phyloP scores from a whole-genome alignment of 1,140 invertebrate genomes.

The Brachionus paranguensis region DNA sequence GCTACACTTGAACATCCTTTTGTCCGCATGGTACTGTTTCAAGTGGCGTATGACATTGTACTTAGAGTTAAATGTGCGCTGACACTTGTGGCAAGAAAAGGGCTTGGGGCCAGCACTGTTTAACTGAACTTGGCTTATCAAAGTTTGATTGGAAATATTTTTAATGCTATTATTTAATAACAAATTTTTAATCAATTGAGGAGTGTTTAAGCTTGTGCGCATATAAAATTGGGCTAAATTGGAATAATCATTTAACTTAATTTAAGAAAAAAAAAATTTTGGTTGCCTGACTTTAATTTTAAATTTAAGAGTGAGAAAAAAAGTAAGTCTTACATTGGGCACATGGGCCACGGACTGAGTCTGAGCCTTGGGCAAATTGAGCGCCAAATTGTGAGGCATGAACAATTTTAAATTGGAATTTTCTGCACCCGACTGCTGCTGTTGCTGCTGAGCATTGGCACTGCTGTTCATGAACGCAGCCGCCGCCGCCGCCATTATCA shows the following conservation, averaged over 20 bases:
- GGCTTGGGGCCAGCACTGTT: not conserved
- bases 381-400: not conserved
- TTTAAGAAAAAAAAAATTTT: not conserved
- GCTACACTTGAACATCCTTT: conserved; percentile 20
- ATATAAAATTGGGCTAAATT: conserved; percentile 1
- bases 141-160: not conserved
- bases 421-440: not conserved
- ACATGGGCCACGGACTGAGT: not conserved
- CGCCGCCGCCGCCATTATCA: conserved; percentile 7
- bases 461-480: not conserved
- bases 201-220: not conserved
- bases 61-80: conserved; percentile 9
- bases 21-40: conserved; percentile 14
- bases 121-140: not conserved
- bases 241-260: conserved; percentile 30
- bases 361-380: not conserved
- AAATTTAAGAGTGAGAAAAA: not conserved
- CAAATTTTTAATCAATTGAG: not conserved
- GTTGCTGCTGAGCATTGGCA: too few relatives aligned
- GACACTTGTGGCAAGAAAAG: conserved; percentile 19
- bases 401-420: conserved; percentile 6
- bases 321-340: not conserved
- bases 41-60: conserved; percentile 2
- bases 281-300: not conserved
- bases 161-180: not conserved